phyloP scores from a whole-genome alignment of 2,888 invertebrate genomes.

The Pterobdella sp. region DNA sequence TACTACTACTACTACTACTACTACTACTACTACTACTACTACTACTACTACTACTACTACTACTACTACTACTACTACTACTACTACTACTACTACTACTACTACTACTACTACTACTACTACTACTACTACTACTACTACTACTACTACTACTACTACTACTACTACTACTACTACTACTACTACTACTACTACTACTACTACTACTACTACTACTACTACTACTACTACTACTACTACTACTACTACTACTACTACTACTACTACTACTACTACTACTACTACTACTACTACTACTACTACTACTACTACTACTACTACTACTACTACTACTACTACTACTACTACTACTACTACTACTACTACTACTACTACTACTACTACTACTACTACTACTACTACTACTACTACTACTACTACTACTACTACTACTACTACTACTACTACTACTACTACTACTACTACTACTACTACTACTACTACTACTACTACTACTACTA shows the following conservation, averaged over 20 bases:
- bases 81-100: background rate
- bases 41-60: background rate
- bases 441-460: background rate
- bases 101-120: constrained; percentile 1
- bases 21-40: background rate
- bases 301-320: constrained; percentile 1
- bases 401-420: background rate
- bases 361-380: background rate
- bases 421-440: constrained; percentile 1
- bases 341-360: background rate
- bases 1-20: constrained; percentile 1
- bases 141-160: background rate
- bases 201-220: background rate
- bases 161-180: constrained; percentile 1
- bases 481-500: background rate
- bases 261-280: constrained; percentile 1
- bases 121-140: background rate
- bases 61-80: background rate
- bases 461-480: background rate
- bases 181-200: background rate
- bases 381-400: background rate
- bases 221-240: background rate
- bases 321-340: constrained; percentile 1
- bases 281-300: background rate
- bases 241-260: background rate